Base-by-base conservation (phyloP, 2,797 vertebrate genomes). In the Sparus aurata region DNA sequence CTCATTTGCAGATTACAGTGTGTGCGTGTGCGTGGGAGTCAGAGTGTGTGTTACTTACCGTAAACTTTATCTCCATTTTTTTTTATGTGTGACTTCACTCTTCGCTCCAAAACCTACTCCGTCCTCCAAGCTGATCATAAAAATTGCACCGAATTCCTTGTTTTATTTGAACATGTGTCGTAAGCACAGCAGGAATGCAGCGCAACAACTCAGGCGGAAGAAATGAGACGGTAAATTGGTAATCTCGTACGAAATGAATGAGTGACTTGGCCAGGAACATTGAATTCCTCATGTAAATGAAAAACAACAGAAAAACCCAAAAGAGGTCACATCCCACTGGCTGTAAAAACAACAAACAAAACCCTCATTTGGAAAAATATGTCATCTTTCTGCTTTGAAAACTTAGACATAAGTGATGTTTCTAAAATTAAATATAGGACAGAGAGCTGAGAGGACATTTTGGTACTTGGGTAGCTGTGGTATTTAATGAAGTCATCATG, bases 241-340 rank as follows among this genome's bases (percentile, higher is more conserved):
- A 22, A 79, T 75, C 49, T 67, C 9, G 60, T 50, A 69, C 75
- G 12, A 77, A 75, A 78, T 72, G 69, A 77, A 73, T 74, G 73
- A 69, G 61, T 12, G 53, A 75, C 65, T 81, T 18, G 50, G 79
- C 65, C 47, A 23, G 55, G 25, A 75, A 38, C 79, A 71, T 63
- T 46, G 23, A 55, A 89, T 84, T 87, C 85, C 73, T 86, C n/a
- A n/a, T 61, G 65, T 53, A 79, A 89, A 87, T 89, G 84, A 88
- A 83, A 90, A 86, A 80, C 77, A 62, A 63, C 73, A 65, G 72
- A 79, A 87, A 84, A 86, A 73, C 80, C 82, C 65, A 30, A 71
- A 77, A 75, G 38, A 77, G 77, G 66, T 82, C 69, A 41, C 46
- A 75, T 77, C 72, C 57, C 45, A 34, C 27, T 66, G 61, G 69